These are phyloP conservation scores for Priapulus caudatus DNA, from an alignment of 2,888 invertebrate species.

Conservation along the genomic window DNA sequence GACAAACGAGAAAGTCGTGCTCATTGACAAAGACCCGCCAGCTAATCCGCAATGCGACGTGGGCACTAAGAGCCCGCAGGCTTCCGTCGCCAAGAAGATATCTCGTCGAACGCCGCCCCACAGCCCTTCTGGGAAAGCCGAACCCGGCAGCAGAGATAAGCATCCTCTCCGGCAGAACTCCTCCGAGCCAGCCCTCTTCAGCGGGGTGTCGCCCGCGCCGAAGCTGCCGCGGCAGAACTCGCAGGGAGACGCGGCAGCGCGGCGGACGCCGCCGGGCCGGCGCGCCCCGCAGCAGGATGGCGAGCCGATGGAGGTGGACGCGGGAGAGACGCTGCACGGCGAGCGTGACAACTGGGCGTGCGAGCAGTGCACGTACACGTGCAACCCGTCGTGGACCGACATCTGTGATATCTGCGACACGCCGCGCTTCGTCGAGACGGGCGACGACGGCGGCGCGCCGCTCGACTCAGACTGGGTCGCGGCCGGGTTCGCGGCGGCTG, in stretches of 20 bases:
- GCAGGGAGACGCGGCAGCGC: neutral
- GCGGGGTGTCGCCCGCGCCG: constrained; percentile 16
- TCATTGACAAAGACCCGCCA: too few species aligned
- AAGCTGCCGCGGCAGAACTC: constrained; percentile 16
- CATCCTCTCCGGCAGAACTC: too few species aligned
- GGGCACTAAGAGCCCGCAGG: neutral
- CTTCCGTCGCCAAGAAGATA: neutral
- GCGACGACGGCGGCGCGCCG: too few species aligned
- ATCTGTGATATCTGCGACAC: constrained; percentile 71
- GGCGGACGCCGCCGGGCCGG: neutral
- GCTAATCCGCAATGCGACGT: too few species aligned
- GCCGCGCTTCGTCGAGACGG: constrained; percentile 8
- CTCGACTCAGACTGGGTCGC: neutral
- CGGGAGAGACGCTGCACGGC: neutral
- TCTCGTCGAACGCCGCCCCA: too few species aligned
- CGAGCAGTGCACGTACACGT: constrained; percentile 72
- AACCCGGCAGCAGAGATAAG: too few species aligned
- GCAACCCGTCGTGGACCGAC: constrained; percentile 65
- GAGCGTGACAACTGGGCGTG: constrained; percentile 57
- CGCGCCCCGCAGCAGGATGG: neutral
- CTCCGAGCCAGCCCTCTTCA: too few species aligned
- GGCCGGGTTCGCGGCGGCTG: constrained; percentile 44
- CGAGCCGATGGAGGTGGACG: neutral
- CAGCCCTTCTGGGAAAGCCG: too few species aligned
- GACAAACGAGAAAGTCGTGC: too few species aligned